phyloP scores from a whole-genome alignment of 2,888 invertebrate species.

The Diogma glabrata region DNA sequence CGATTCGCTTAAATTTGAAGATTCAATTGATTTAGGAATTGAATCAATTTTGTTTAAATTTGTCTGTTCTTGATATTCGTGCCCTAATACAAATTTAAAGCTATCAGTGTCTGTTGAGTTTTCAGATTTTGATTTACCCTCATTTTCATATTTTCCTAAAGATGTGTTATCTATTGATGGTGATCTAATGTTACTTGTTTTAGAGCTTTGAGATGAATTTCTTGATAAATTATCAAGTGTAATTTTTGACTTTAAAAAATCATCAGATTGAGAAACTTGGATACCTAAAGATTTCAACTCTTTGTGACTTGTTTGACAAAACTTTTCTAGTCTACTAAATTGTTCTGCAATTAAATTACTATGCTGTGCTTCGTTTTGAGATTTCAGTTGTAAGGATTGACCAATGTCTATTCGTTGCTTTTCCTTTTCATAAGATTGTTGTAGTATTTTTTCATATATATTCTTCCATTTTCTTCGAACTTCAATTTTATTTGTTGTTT shows the following conservation, averaged over 20 bases:
- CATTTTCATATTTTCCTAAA: slow-evolving; percentile 5
- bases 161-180: slow-evolving; percentile 4
- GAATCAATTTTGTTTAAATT: neutral
- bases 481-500: neutral
- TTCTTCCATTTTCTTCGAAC: slow-evolving; percentile 4
- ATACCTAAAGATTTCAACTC: slow-evolving; percentile 7
- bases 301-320: slow-evolving; percentile 10
- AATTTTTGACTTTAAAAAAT: too few relatives aligned
- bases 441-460: neutral
- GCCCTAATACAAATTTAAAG: slow-evolving; percentile 1
- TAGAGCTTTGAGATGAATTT: neutral
- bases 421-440: neutral
- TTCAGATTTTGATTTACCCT: neutral
- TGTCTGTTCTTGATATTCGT: neutral
- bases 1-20: neutral
- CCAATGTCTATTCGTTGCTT: neutral
- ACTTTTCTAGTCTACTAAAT: slow-evolving; percentile 4
- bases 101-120: neutral
- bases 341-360: slow-evolving; percentile 10
- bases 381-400: too few relatives aligned
- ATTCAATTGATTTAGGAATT: neutral
- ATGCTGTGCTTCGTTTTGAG: too few relatives aligned
- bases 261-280: neutral
- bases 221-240: neutral
- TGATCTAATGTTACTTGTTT: neutral